Conservation (phyloP, 2,797 vertebrate species). For the Spinus pinus region DNA sequence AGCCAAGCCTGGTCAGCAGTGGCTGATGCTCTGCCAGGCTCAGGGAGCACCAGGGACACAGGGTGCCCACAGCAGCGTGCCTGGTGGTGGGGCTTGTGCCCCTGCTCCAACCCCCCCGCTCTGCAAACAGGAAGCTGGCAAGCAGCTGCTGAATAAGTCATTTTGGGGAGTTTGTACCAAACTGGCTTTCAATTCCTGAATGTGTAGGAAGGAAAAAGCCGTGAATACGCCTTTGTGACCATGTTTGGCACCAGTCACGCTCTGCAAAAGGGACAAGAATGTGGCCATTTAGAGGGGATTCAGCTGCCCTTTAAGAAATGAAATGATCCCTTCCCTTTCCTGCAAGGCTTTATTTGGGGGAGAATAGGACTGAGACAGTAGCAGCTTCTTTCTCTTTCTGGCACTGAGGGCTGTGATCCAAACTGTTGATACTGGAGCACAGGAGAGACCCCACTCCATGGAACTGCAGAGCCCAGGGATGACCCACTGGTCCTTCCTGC, state of each 20-base stretch:
- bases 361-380: constrained; percentile 43
- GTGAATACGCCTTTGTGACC: constrained; percentile 69
- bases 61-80: neutral
- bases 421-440: accelerated
- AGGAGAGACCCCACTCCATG: neutral
- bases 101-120: neutral
- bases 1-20: accelerated
- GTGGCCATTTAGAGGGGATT: constrained; percentile 60
- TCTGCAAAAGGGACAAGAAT: constrained; percentile 55
- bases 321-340: constrained; percentile 65
- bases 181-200: constrained; percentile 54
- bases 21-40: neutral
- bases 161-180: constrained; percentile 54
- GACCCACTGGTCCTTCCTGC: neutral
- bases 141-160: constrained; percentile 61
- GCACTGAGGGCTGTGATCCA: neutral
- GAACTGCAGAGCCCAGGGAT: neutral
- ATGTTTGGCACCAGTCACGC: constrained; percentile 3
- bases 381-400: constrained; percentile 47
- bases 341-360: constrained; percentile 39
- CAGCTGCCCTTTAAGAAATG: constrained; percentile 67
- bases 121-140: constrained; percentile 57
- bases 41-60: neutral
- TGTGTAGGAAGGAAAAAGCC: constrained; percentile 55
- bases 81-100: neutral